Evolutionary conservation across 2,888 invertebrate species (phyloP).

Genomic region (Drosophila barbarae): DNA sequence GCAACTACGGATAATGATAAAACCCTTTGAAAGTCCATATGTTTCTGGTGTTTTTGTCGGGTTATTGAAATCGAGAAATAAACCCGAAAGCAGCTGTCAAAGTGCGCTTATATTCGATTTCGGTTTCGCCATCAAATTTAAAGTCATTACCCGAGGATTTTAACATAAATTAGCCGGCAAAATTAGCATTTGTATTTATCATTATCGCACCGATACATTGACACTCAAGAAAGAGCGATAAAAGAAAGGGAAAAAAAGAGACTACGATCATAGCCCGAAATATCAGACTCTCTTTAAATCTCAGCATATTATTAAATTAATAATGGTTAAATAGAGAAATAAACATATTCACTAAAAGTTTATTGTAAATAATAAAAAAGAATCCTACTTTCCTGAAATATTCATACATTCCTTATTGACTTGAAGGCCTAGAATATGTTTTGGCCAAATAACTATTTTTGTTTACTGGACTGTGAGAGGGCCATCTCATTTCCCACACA

Average conservation of each 20-base stretch:
- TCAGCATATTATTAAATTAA: no score
- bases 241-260: neutral
- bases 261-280: neutral
- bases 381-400: neutral
- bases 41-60: neutral
- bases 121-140: slow-evolving; percentile 7
- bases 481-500: slow-evolving; percentile 22
- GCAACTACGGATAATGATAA: neutral
- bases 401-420: neutral
- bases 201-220: slow-evolving; percentile 25
- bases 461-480: slow-evolving; percentile 7
- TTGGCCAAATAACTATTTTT: slow-evolving; percentile 8
- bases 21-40: neutral
- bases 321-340: no score
- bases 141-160: slow-evolving; percentile 8
- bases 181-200: slow-evolving; percentile 36
- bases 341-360: no score
- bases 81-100: neutral
- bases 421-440: no score
- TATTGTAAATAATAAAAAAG: neutral
- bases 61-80: neutral
- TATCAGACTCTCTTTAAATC: neutral
- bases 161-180: slow-evolving; percentile 38
- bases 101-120: neutral
- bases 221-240: neutral